Percentiles rank a stretch among this genome's conserved stretches.
phyloP scores from a whole-genome alignment of 2,797 vertebrate species.

The Catostomus latipinnis region DNA sequence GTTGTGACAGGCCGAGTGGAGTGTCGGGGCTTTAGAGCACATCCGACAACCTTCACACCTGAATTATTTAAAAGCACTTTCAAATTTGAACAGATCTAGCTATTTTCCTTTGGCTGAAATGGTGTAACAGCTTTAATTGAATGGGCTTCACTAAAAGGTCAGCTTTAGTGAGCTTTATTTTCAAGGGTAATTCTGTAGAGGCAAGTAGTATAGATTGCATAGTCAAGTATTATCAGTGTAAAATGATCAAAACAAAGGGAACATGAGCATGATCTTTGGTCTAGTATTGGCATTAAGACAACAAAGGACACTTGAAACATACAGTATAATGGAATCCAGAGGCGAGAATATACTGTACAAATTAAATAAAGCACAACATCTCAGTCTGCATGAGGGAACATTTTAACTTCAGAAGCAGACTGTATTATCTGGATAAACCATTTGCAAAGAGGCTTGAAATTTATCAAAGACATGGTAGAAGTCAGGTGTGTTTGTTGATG shows the following conservation, averaged over 20 bases:
- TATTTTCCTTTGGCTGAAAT: conserved; percentile 25
- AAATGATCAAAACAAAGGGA: conserved; percentile 40
- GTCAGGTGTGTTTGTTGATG: neutral
- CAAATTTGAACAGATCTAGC: conserved; percentile 31
- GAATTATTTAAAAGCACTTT: conserved; percentile 9
- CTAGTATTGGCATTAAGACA: conserved; percentile 55
- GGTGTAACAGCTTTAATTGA: conserved; percentile 25
- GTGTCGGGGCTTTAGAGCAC: conserved; percentile 12
- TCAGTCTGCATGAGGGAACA: conserved; percentile 1
- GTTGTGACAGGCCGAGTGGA: neutral
- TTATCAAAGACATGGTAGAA: neutral
- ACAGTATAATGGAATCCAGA: neutral
- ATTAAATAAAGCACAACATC: no score
- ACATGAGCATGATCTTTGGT: conserved; percentile 71
- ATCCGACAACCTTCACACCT: conserved; percentile 7
- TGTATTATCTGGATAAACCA: neutral
- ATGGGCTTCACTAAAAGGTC: conserved; percentile 6
- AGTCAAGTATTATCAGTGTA: conserved; percentile 71
- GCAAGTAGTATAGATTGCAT: conserved; percentile 27
- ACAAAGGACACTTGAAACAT: conserved; percentile 14
- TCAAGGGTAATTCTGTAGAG: conserved; percentile 25
- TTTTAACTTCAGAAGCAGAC: conserved; percentile 34
- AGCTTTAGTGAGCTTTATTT: conserved; percentile 26
- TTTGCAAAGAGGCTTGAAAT: neutral
- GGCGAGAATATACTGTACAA: neutral